Evolutionary conservation across 2,113 vertebrate genomes (phyloP).

Genomic region (Otus sunia): DNA sequence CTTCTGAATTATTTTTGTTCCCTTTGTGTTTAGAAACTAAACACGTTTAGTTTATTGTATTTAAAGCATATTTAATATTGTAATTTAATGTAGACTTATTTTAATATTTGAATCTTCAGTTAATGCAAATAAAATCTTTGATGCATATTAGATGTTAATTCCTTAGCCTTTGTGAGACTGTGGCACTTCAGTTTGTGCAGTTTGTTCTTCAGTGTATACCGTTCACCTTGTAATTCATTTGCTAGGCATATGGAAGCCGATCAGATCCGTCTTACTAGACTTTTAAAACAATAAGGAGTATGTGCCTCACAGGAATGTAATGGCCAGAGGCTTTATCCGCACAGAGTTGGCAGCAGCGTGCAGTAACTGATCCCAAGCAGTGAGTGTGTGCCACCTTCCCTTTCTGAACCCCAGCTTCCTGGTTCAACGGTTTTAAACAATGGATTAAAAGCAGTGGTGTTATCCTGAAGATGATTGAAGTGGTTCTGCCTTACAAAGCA

Average conservation of each 20-base stretch:
- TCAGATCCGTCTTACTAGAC: neutral
- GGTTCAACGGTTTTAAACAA: neutral
- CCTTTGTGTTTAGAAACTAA: slow-evolving; percentile 53
- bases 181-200: neutral
- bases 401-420: neutral
- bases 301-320: neutral
- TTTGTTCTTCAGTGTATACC: neutral
- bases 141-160: slow-evolving; percentile 31
- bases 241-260: neutral
- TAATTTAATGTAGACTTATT: slow-evolving; percentile 77
- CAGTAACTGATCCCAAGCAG: neutral
- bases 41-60: slow-evolving; percentile 61
- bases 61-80: slow-evolving; percentile 73
- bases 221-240: neutral
- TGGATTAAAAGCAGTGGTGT: neutral
- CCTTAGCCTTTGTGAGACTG: neutral
- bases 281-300: neutral
- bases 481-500: neutral
- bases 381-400: neutral
- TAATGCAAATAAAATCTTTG: slow-evolving; percentile 61
- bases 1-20: slow-evolving; percentile 53
- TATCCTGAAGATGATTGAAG: neutral
- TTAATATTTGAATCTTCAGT: slow-evolving; percentile 60
- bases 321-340: neutral
- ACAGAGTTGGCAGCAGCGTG: neutral